Conservation (phyloP, 2,888 invertebrate species). For the Harpalus rubripes region DNA sequence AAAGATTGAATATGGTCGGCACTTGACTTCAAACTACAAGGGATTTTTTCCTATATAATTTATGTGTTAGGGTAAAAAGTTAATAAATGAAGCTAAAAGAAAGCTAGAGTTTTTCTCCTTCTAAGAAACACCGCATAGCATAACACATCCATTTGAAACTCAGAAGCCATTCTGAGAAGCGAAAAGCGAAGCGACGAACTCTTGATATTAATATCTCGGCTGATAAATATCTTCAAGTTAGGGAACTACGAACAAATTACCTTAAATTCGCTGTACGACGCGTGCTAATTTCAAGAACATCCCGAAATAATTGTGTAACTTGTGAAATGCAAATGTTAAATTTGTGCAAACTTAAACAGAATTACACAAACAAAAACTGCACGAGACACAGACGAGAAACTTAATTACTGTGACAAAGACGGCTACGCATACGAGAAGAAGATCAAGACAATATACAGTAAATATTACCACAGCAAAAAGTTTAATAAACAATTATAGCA, state of each 20-base stretch:
- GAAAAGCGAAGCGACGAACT: constrained; percentile 4
- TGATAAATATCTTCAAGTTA: constrained; percentile 57
- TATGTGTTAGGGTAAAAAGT: constrained; percentile 49
- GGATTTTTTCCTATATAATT: constrained; percentile 44
- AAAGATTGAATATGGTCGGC: constrained; percentile 48
- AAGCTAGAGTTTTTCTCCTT: constrained; percentile 43
- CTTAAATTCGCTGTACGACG: constrained; percentile 55
- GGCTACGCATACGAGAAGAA: constrained; percentile 1
- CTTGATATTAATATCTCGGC: constrained; percentile 41
- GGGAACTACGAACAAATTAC: constrained; percentile 58
- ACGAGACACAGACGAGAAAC: constrained; percentile 63
- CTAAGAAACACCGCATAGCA: constrained; percentile 2
- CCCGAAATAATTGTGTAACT: constrained; percentile 67
- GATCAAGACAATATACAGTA: not conserved
- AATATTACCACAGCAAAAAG: not conserved
- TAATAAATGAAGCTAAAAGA: constrained; percentile 57
- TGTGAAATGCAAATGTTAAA: constrained; percentile 67
- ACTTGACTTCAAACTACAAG: constrained; percentile 24
- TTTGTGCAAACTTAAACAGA: constrained; percentile 65
- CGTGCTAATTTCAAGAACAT: constrained; percentile 66
- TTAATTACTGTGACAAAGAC: constrained; percentile 55
- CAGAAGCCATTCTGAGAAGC: not conserved
- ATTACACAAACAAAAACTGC: constrained; percentile 66
- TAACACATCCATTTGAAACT: constrained; percentile 26
- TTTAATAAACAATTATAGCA: not conserved